Percentiles rank a stretch among this genome's conserved stretches.
Evolutionary conservation across 2,113 vertebrate genomes (phyloP).

Genomic region (Sigmodon hispidus): DNA sequence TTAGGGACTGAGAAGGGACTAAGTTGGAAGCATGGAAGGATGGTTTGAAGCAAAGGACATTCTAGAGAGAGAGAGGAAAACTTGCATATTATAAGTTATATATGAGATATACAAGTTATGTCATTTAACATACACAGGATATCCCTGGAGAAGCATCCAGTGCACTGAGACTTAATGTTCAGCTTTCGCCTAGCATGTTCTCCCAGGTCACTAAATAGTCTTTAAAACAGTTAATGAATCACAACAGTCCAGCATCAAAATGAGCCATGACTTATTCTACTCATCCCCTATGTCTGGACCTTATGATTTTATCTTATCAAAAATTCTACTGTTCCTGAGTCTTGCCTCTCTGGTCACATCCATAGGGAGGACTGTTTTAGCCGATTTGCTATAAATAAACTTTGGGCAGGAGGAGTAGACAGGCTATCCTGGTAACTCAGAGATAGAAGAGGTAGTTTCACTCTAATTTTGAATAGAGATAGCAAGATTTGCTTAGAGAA

Average conservation of each 20-base stretch:
- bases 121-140: not conserved
- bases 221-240: not conserved
- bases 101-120: not conserved
- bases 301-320: not conserved
- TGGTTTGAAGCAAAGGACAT: not conserved
- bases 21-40: not conserved
- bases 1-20: not conserved
- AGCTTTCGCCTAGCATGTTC: not conserved
- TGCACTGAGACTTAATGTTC: not conserved
- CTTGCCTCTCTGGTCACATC: conserved; percentile 1
- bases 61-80: not conserved
- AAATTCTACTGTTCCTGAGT: conserved; percentile 27
- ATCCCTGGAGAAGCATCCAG: not conserved
- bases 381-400: not conserved
- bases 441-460: not conserved
- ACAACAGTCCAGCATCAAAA: not conserved
- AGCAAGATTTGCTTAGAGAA: conserved; percentile 15
- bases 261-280: conserved; percentile 22
- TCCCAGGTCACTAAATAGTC: not conserved
- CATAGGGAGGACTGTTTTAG: not conserved
- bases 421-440: not conserved
- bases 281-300: not conserved
- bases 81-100: not conserved
- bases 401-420: not conserved
- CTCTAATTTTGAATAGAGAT: conserved; percentile 7